A percentile compares a stretch with the other conserved stretches of the same genome.
Evolutionary conservation across 2,888 invertebrate genomes (phyloP).

Genomic region (Drosophila monieri): DNA sequence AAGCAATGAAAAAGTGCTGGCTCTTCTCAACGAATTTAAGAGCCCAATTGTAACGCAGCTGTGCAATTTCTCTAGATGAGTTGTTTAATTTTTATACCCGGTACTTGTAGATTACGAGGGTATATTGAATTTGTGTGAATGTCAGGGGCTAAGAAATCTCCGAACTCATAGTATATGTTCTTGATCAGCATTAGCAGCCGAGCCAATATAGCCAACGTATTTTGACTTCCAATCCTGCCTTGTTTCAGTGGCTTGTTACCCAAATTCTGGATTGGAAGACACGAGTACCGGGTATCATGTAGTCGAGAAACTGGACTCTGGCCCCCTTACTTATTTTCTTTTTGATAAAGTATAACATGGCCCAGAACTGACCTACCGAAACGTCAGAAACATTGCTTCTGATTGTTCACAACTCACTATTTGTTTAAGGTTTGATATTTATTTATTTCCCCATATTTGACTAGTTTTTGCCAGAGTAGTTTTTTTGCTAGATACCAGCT

Average conservation of each 20-base stretch:
- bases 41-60: neutral
- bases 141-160: no score
- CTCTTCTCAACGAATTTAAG: neutral
- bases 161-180: no score
- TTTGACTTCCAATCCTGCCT: no score
- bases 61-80: neutral
- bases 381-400: conserved; percentile 13
- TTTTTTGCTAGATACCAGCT: neutral
- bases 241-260: no score
- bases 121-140: no score
- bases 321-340: no score
- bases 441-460: conserved; percentile 12
- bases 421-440: conserved; percentile 27
- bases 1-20: conserved; percentile 6
- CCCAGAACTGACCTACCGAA: neutral
- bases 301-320: no score
- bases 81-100: neutral
- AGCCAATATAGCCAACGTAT: no score
- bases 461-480: neutral
- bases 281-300: no score
- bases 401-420: conserved; percentile 37
- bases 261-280: no score
- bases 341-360: neutral
- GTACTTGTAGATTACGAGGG: no score
- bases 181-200: no score